phyloP scores from a whole-genome alignment of 2,888 invertebrate species.

The Thera britannica region DNA sequence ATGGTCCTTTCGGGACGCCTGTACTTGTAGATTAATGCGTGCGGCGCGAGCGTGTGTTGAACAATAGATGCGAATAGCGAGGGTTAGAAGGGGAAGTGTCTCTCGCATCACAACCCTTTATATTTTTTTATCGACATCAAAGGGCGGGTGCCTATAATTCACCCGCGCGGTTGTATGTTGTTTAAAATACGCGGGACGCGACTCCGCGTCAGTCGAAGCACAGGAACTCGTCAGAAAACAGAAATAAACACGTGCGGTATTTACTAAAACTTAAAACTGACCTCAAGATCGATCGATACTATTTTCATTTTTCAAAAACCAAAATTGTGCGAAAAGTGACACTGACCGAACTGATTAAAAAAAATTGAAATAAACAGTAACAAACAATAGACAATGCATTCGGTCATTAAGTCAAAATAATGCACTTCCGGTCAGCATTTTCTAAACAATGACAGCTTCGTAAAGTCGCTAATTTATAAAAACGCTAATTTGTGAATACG shows the following conservation, averaged over 20 bases:
- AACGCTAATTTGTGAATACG: conserved; percentile 5
- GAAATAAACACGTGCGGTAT: neutral
- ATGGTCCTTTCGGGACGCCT: conserved; percentile 12
- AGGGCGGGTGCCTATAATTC: conserved; percentile 23
- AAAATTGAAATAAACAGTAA: neutral
- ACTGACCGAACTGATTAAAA: conserved; percentile 9
- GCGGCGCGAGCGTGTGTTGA: conserved; percentile 4
- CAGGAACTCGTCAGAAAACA: neutral
- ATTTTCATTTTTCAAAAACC: neutral
- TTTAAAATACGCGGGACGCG: conserved; percentile 4
- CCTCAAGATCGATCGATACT: no score
- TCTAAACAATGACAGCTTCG: conserved; percentile 1
- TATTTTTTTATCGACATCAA: conserved; percentile 27
- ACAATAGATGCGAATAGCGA: conserved; percentile 29
- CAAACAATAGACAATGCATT: conserved; percentile 15
- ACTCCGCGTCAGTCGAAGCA: neutral
- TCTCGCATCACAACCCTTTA: conserved; percentile 33
- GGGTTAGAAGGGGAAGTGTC: conserved; percentile 36
- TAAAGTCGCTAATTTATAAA: neutral
- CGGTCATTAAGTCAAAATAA: conserved; percentile 12
- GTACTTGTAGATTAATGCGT: conserved; percentile 5
- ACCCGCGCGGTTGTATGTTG: conserved; percentile 22
- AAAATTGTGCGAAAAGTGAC: conserved; percentile 30
- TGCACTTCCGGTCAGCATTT: conserved; percentile 30
- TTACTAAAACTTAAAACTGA: neutral